Percentiles rank a stretch among this genome's conserved stretches.
Conservation (phyloP, 2,888 invertebrate species). For the Ommatoiulus sabulosus region DNA sequence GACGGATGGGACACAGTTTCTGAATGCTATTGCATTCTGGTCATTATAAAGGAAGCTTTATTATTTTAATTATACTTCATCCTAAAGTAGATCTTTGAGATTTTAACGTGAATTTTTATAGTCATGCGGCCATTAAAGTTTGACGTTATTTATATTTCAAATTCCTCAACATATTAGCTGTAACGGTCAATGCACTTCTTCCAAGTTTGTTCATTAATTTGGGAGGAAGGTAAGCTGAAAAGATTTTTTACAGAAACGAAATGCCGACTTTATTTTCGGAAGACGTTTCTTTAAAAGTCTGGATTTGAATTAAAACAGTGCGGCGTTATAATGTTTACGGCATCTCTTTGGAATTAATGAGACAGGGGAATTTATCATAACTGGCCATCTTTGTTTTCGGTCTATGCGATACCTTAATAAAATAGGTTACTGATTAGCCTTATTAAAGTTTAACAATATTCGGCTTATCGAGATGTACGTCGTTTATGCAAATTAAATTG, state of each 20-base stretch:
- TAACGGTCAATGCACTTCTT: constrained; percentile 35
- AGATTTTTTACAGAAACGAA: background rate
- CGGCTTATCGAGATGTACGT: background rate
- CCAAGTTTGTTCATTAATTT: constrained; percentile 8
- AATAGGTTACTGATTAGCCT: background rate
- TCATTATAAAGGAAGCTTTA: background rate
- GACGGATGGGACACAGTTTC: background rate
- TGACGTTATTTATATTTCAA: constrained; percentile 35
- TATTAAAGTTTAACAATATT: background rate
- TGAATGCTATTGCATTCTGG: background rate
- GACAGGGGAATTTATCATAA: background rate
- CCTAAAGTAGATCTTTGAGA: background rate
- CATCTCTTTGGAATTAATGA: background rate
- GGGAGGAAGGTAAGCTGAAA: background rate
- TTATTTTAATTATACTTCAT: constrained; percentile 7
- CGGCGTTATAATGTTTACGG: background rate
- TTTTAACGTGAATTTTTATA: background rate
- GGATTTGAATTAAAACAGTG: background rate
- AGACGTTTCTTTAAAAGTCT: background rate
- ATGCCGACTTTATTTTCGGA: background rate
- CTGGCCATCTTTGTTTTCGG: background rate
- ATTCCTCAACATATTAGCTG: constrained; percentile 24
- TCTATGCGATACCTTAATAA: background rate
- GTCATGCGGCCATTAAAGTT: constrained; percentile 26
- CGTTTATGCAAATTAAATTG: background rate